Evolutionary conservation across 2,797 vertebrate species (phyloP).

Genomic region (Peromyscus eremicus): DNA sequence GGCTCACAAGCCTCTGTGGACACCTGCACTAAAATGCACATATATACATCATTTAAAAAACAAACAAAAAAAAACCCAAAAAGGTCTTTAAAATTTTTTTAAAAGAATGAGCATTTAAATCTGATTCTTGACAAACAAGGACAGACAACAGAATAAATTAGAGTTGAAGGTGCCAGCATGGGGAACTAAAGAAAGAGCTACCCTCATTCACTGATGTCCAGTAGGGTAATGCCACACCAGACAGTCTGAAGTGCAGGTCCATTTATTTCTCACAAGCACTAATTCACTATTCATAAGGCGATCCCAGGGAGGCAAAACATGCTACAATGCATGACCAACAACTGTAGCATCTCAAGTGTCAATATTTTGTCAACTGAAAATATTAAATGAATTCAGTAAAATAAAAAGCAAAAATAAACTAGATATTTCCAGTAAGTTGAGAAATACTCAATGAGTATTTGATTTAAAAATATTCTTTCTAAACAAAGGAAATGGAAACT

Average conservation of each 20-base stretch:
- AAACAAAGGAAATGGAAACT: background rate
- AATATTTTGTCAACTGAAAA: background rate
- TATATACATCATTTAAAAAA: background rate
- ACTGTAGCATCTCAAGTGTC: background rate
- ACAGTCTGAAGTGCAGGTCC: background rate
- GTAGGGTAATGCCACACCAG: background rate
- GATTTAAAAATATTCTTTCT: background rate
- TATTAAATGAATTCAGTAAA: background rate
- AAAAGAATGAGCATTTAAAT: slow-evolving; percentile 5
- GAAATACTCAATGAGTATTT: slow-evolving; percentile 5
- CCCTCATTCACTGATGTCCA: background rate
- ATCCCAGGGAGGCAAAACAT: background rate
- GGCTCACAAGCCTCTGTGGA: background rate
- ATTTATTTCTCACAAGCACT: background rate
- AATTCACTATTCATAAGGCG: background rate
- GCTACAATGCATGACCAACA: background rate
- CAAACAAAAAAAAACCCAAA: background rate
- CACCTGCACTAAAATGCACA: background rate
- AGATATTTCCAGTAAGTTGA: slow-evolving; percentile 15
- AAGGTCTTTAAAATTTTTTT: background rate
- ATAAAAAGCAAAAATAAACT: slow-evolving; percentile 7
- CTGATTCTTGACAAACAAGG: background rate
- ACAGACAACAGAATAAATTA: slow-evolving; percentile 42
- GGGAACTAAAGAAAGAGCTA: background rate
- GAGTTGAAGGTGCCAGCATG: background rate